phyloP scores from a whole-genome alignment of 2,113 vertebrate species.

The Drymodes brunneopygia region DNA sequence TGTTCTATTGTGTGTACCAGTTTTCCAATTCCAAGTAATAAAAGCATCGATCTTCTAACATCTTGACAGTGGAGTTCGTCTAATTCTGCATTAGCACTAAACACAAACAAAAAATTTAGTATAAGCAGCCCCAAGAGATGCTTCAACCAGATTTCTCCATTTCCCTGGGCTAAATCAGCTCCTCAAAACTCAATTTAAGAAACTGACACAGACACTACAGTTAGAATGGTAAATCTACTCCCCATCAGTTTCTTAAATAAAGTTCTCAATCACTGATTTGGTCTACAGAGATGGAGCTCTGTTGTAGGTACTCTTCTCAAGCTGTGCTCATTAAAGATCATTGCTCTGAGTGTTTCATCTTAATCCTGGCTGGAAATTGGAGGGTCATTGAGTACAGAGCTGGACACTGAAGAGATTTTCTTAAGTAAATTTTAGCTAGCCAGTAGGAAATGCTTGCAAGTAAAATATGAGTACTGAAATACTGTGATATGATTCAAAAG shows the following conservation, averaged over 20 bases:
- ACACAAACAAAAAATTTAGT: conserved; percentile 57
- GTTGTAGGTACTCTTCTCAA: not conserved
- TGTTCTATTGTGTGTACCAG: conserved; percentile 16
- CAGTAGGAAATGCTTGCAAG: not conserved
- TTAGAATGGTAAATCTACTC: conserved; percentile 36
- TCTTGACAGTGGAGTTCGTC: conserved; percentile 50
- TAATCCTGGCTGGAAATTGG: not conserved
- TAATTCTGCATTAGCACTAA: conserved; percentile 56
- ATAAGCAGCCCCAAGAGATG: conserved; percentile 9
- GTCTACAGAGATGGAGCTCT: not conserved
- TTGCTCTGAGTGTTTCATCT: not conserved
- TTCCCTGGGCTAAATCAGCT: conserved; percentile 52
- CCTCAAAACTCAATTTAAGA: conserved; percentile 59
- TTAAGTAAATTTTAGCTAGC: not conserved
- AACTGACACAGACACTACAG: not conserved
- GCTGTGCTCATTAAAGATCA: not conserved
- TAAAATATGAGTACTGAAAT: not conserved
- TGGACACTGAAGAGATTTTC: not conserved
- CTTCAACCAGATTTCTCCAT: conserved; percentile 49
- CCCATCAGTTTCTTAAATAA: conserved; percentile 9
- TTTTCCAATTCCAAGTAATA: conserved; percentile 59
- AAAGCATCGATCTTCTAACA: conserved; percentile 53
- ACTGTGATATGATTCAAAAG: not conserved
- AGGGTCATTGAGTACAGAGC: not conserved
- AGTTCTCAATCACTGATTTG: conserved; percentile 18